phyloP scores from a whole-genome alignment of 2,888 invertebrate genomes.

The Tetropium fuscum region DNA sequence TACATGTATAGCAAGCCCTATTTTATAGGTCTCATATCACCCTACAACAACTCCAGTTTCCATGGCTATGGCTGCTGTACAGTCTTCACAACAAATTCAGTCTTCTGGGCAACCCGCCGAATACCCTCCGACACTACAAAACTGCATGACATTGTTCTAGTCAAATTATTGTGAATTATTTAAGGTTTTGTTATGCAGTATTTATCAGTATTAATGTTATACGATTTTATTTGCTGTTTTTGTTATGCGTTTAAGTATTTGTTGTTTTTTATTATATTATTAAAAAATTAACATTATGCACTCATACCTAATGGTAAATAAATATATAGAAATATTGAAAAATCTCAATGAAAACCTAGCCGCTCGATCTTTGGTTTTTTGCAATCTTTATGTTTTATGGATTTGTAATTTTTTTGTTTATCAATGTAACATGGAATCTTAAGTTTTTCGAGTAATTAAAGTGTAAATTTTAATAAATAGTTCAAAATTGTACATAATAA shows the following conservation, averaged over 20 bases:
- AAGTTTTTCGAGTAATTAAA: too few relatives aligned
- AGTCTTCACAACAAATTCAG: slow-evolving; percentile 64
- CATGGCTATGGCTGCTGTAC: slow-evolving; percentile 65
- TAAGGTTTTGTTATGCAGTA: slow-evolving; percentile 21
- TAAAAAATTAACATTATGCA: slow-evolving; percentile 12
- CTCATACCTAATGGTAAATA: slow-evolving; percentile 6
- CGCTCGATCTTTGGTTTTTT: too few relatives aligned
- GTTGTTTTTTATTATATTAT: slow-evolving; percentile 5
- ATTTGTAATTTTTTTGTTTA: too few relatives aligned
- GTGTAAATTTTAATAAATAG: too few relatives aligned
- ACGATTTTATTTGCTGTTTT: slow-evolving; percentile 20
- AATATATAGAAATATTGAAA: slow-evolving; percentile 12
- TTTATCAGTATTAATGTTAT: slow-evolving; percentile 28
- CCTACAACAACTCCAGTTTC: slow-evolving; percentile 64
- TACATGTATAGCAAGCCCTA: too few relatives aligned
- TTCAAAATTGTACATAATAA: too few relatives aligned
- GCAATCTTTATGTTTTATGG: too few relatives aligned
- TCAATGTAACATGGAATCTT: too few relatives aligned
- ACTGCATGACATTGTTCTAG: slow-evolving; percentile 66
- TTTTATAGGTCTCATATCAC: slow-evolving; percentile 64
- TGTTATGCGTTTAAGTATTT: not conserved
- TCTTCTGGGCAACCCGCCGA: slow-evolving; percentile 61
- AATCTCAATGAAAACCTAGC: too few relatives aligned
- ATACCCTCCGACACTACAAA: slow-evolving; percentile 64
- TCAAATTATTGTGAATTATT: slow-evolving; percentile 29